Evolutionary conservation across 2,888 invertebrate genomes (phyloP).

Genomic region (Drosophila macrospina): DNA sequence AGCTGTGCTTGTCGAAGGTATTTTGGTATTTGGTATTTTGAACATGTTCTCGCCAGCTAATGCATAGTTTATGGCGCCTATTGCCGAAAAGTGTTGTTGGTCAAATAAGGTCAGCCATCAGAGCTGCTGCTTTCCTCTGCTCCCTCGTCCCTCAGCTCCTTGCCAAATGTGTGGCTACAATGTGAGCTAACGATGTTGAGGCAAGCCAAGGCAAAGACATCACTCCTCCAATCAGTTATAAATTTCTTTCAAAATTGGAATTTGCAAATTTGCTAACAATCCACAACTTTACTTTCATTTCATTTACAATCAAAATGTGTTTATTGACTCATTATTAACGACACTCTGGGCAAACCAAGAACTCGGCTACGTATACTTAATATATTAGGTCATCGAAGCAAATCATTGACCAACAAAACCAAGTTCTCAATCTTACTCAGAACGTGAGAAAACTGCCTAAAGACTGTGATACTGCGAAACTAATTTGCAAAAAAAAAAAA

Average conservation of each 20-base stretch:
- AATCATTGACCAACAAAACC: constrained; percentile 67
- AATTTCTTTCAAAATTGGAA: constrained; percentile 20
- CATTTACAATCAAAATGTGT: constrained; percentile 63
- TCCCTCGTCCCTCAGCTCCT: background rate
- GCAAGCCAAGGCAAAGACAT: background rate
- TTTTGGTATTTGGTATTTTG: constrained; percentile 78
- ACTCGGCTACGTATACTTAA: constrained; percentile 62
- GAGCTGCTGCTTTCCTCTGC: background rate
- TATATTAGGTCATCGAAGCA: constrained; percentile 76
- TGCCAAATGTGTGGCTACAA: constrained; percentile 10
- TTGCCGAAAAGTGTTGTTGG: constrained; percentile 72
- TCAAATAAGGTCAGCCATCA: constrained; percentile 59
- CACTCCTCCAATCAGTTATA: background rate
- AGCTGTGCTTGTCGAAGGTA: constrained; percentile 36
- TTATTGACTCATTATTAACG: constrained; percentile 69
- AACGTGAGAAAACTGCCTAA: constrained; percentile 69
- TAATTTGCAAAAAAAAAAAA: constrained; percentile 23
- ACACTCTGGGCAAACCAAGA: background rate
- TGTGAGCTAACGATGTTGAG: constrained; percentile 7
- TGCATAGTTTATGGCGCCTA: constrained; percentile 78
- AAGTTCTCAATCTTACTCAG: constrained; percentile 19
- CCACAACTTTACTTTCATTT: constrained; percentile 43
- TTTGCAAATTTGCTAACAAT: constrained; percentile 46
- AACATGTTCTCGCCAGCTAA: constrained; percentile 72
- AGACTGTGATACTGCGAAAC: constrained; percentile 33